Conservation (phyloP, 2,888 invertebrate genomes). For the Allygus modestus region DNA sequence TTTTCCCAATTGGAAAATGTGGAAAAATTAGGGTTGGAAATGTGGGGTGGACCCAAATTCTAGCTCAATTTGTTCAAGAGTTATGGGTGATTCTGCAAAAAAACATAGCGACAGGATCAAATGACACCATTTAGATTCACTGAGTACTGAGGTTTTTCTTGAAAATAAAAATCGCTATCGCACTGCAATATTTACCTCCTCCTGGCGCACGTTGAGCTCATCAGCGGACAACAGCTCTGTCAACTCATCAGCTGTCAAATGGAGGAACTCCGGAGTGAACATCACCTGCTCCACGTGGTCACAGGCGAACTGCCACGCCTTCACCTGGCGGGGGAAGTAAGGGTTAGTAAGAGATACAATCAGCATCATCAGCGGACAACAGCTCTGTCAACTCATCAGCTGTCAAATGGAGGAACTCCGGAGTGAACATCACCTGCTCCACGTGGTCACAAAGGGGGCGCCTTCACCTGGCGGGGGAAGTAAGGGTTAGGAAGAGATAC, state of each 20-base stretch:
- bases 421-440: conserved; percentile 71
- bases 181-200: too few relatives aligned
- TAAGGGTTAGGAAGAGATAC: too few relatives aligned
- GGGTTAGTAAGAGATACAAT: too few relatives aligned
- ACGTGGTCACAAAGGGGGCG: conserved; percentile 22
- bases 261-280: conserved; percentile 79
- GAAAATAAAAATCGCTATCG: too few relatives aligned
- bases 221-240: conserved; percentile 83
- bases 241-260: conserved; percentile 80
- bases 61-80: too few relatives aligned
- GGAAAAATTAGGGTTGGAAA: too few relatives aligned
- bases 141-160: too few relatives aligned
- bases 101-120: too few relatives aligned
- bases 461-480: not conserved
- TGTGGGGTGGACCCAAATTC: too few relatives aligned
- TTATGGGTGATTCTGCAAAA: too few relatives aligned
- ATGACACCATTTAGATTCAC: too few relatives aligned
- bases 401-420: conserved; percentile 80
- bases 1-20: too few relatives aligned
- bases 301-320: conserved; percentile 42
- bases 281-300: conserved; percentile 35
- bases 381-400: conserved; percentile 81
- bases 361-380: conserved; percentile 80
- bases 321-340: not conserved
- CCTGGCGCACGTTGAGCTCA: conserved; percentile 84